Conservation (phyloP, 2,797 vertebrate genomes). For the Acipenser oxyrinchus region DNA sequence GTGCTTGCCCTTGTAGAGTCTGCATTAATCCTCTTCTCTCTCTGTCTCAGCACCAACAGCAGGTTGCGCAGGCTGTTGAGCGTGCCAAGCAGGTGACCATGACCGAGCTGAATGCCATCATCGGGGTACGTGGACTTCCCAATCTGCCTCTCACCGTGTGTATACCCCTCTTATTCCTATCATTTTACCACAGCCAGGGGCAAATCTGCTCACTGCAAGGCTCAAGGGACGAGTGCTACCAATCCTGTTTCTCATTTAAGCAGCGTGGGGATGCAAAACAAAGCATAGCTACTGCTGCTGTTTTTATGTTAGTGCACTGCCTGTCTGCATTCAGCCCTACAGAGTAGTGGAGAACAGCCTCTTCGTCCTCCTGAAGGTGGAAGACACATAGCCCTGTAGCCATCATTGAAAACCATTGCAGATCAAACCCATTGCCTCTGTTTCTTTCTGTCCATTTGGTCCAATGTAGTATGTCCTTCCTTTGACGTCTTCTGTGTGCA, state of each 20-base stretch:
- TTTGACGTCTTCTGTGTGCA: slow-evolving; percentile 18
- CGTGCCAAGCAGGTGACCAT: slow-evolving; percentile 97
- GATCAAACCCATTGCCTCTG: neutral
- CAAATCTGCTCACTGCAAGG: slow-evolving; percentile 45
- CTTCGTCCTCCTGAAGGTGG: too few species aligned
- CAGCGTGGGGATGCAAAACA: neutral
- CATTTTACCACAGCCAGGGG: slow-evolving; percentile 58
- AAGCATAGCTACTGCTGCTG: neutral
- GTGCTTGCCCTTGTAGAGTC: too few species aligned
- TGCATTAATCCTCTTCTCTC: neutral
- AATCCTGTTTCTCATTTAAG: too few species aligned
- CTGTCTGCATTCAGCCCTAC: too few species aligned
- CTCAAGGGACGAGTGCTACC: too few species aligned
- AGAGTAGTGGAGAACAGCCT: too few species aligned
- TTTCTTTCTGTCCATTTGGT: neutral
- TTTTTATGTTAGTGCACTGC: neutral
- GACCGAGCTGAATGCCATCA: slow-evolving; percentile 97
- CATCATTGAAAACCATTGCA: neutral
- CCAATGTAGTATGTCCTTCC: neutral
- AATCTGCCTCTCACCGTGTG: slow-evolving; percentile 97
- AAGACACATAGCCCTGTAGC: too few species aligned
- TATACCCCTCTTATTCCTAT: slow-evolving; percentile 85
- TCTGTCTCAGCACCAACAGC: slow-evolving; percentile 82
- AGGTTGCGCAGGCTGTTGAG: slow-evolving; percentile 93
- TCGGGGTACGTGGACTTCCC: slow-evolving; percentile 99